These are phyloP conservation scores for Rallus limicola DNA, from an alignment of 2,113 vertebrate genomes.

Conservation along the genomic window DNA sequence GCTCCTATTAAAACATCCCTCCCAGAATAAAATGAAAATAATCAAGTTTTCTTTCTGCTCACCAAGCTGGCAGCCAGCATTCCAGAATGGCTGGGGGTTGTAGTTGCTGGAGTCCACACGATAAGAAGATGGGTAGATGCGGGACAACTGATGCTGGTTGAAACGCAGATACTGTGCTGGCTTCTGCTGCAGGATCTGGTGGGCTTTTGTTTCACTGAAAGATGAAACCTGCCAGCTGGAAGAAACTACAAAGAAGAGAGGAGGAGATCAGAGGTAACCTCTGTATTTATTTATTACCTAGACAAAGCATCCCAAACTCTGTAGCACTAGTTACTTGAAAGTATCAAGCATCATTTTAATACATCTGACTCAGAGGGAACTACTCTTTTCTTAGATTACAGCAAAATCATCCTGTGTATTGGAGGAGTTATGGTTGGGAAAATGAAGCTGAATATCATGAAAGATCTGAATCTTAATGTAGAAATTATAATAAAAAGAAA, in stretches of 20 bases:
- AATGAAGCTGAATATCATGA: background rate
- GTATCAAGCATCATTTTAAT: background rate
- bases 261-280: background rate
- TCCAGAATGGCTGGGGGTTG: constrained; percentile 99
- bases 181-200: constrained; percentile 95
- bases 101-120: constrained; percentile 98
- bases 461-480: background rate
- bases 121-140: constrained; percentile 95
- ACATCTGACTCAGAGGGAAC: background rate
- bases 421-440: background rate
- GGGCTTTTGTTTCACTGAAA: constrained; percentile 94
- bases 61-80: constrained; percentile 94
- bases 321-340: background rate
- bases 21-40: background rate
- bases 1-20: background rate
- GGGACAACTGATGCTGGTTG: constrained; percentile 94
- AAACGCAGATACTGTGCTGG: constrained; percentile 85
- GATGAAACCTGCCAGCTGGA: constrained; percentile 96
- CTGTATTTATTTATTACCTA: background rate
- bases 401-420: background rate
- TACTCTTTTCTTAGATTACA: background rate
- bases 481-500: background rate
- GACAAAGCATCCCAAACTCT: background rate
- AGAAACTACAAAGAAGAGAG: constrained; percentile 67
- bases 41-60: background rate